Conservation (phyloP, 1,140 invertebrate genomes). For the Tetramorium parvispinum region DNA sequence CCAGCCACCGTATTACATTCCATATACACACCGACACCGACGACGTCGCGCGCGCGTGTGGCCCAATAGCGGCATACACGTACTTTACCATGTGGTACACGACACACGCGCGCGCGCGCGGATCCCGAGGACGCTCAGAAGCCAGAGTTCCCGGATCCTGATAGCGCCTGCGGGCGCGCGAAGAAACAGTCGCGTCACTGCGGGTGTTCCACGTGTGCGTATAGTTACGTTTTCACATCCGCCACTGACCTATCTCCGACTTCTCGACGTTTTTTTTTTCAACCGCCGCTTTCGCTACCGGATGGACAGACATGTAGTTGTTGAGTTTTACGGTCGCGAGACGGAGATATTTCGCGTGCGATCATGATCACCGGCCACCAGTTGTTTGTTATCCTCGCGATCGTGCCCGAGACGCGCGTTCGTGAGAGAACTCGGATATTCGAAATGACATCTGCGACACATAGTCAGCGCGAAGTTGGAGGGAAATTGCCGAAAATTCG, state of each 20-base stretch:
- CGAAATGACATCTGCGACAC: neutral
- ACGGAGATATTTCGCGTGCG: neutral
- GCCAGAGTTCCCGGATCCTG: conserved; percentile 2
- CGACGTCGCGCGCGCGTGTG: neutral
- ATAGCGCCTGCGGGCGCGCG: neutral
- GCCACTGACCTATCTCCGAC: neutral
- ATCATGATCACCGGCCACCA: neutral
- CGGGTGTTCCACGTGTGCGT: neutral
- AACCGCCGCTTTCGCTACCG: neutral
- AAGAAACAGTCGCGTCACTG: neutral
- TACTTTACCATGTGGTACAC: neutral
- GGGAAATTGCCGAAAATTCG: neutral
- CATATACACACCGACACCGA: conserved; percentile 29
- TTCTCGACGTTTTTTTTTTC: neutral
- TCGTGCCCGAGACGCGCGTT: neutral
- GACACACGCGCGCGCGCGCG: neutral
- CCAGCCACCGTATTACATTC: conserved; percentile 74
- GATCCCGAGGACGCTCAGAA: conserved; percentile 10
- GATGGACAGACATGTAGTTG: neutral
- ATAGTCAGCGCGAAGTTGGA: neutral
- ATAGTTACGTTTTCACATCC: conserved; percentile 7
- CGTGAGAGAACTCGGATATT: neutral
- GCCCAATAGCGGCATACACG: neutral
- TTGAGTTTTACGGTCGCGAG: conserved; percentile 32
- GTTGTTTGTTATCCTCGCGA: neutral